Evolutionary conservation across 2,797 vertebrate species (phyloP), one percentile per base, ranked within the genome.

Genomic region (Propithecus deckenii): DNA sequence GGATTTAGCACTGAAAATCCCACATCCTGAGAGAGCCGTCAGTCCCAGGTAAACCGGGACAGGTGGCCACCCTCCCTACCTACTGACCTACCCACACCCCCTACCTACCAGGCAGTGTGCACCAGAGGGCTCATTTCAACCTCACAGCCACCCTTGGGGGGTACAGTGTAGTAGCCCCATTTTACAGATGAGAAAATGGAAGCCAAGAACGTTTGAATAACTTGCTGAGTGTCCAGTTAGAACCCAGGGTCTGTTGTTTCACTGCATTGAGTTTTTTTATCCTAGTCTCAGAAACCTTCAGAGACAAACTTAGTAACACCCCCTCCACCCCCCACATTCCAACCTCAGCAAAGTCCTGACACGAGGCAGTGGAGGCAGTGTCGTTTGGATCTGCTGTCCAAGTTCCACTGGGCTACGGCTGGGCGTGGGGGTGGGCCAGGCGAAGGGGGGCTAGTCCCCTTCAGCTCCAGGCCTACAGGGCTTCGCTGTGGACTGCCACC

Each of bases 401-500:
- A 71, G 67, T 93, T 79, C 59, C 48, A 46, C 18, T 74, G 61
- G 50, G n/a, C 83, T 89, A 14, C 12, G 22, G 38, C 65, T 89
- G 89, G 38, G 59, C 79, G 41, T 43, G 10, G 85, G 63, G 41
- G 23, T 86, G 78, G 78, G 20, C 23, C 75, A 38, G 9, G 85
- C 55, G n/a, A 76, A 93, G 67, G 35, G 75, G 35, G 61, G 18
- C n/a, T 86, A 28, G 7, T 93, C 89, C 4, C 23, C 25, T 83
- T 89, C 35, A 96, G 75, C 41, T 13, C 63, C 41, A 81, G 80
- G 76, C 76, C 78, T 81, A 81, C 63, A 63, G 67, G 67, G 85
- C 75, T 97, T 95, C 57, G 41, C 76, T 91, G 32, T 79, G 92
- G 76, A 90, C 78, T 59, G 57, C 92, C 96, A 97, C 97, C 94